Base-by-base conservation (phyloP, 2,113 vertebrate genomes). In the Saiga tatarica region DNA sequence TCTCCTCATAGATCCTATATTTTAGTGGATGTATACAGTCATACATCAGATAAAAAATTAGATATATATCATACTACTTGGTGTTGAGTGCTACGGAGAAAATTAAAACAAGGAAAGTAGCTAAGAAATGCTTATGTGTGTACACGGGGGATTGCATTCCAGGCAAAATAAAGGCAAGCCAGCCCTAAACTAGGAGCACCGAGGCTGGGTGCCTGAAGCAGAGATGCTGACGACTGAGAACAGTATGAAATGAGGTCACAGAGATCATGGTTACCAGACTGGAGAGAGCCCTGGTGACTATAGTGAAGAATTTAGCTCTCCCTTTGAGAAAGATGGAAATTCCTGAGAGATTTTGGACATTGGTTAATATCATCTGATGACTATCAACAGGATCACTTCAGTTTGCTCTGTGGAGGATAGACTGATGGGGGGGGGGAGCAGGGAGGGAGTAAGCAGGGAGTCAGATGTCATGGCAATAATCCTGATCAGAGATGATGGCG, bases 401-500 rank as follows among this genome's bases (percentile, higher is more conserved):
- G 39, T n/a, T 57, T 57, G 10, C 23, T 52, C 28, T 59, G 1
- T 52, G 33, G 8, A 14, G 28, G 50, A 62, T 10, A 53, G 11
- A 28, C 25, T 55, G 55, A 50, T 14, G 19, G 5, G 2, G 17
- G 5, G 2, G 17, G 3, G 2, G 1, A 14, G 47, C 26, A 19
- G 1, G 3, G 39, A 19, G 39, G 25, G 39, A 12, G 6, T 10
- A 79, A 55, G 28, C 36, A 62, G 28, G 87, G 36, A 36, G 14
- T 23, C 3, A 45, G 26, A 84, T 7, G 36, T 87, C 39, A 50
- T 33, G 42, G 47, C 1, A 30, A 19, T 39, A 26, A 39, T 25
- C 6, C 47, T 85, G 36, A 83, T 55, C 2, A 6, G 7, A 90
- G 39, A 67, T 85, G 36, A 55, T 23, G 21, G 26, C 47, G 8